A percentile compares a stretch with the other conserved stretches of the same genome.
Conservation (phyloP, 1,140 invertebrate species). For the Dendroctonus ponderosae region DNA sequence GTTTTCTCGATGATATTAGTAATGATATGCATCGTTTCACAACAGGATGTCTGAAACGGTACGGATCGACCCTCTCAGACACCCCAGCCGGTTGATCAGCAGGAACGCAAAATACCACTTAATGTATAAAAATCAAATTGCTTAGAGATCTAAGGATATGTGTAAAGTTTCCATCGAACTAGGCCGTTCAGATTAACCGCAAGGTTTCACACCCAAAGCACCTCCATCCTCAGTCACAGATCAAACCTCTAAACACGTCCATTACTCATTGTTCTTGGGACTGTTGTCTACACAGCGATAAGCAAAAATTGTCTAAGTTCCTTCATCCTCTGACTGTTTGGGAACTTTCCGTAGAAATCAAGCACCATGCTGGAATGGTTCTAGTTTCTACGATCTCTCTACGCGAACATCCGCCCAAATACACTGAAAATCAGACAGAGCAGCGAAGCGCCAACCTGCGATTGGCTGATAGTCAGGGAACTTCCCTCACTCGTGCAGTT, state of each 20-base stretch:
- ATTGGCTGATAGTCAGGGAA: neutral
- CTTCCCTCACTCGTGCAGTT: constrained; percentile 22
- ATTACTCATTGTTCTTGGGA: constrained; percentile 3
- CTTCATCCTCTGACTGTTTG: too few species aligned
- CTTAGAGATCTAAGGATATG: constrained; percentile 18
- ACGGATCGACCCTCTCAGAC: constrained; percentile 7
- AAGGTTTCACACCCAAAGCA: constrained; percentile 24
- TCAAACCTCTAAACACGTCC: constrained; percentile 17
- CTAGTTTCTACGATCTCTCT: constrained; percentile 7
- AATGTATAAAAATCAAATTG: constrained; percentile 6
- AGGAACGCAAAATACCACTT: constrained; percentile 1
- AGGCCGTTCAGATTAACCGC: neutral
- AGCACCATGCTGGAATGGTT: constrained; percentile 1
- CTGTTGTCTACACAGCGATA: constrained; percentile 29
- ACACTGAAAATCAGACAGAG: constrained; percentile 9
- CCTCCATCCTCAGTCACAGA: constrained; percentile 25
- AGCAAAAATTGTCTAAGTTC: constrained; percentile 28
- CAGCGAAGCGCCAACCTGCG: neutral
- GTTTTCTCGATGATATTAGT: constrained; percentile 23
- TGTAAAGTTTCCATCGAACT: neutral
- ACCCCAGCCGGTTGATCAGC: neutral
- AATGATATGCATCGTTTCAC: constrained; percentile 23
- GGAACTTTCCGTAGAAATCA: neutral
- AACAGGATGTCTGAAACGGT: neutral
- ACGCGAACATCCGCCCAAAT: constrained; percentile 11